Evolutionary conservation across 2,797 vertebrate genomes (phyloP), one percentile per base, ranked within the genome.

Genomic region (Helostoma temminkii): DNA sequence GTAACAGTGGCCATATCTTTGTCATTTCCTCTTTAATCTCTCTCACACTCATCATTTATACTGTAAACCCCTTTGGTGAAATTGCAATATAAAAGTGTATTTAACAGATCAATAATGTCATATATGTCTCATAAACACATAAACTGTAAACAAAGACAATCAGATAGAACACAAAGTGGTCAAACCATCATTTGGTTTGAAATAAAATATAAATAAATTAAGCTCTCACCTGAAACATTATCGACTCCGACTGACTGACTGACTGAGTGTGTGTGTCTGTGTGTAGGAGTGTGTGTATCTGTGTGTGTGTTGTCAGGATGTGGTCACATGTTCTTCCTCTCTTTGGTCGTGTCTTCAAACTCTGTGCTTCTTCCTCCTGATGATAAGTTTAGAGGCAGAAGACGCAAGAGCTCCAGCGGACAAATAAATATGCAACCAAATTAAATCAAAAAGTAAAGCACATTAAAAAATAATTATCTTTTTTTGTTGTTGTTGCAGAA

Each of bases 281-380:
- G 53, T 75, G 24, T n/a, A 47, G 45, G 34, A 53, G 16, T 53
- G 36, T 72, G 43, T 66, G 55, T 60, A 61, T 66, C 45, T 78
- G 64, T 79, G 56, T 67, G 50, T 72, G 66, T 78, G 55, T 52
- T 53, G 87, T 94, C 91, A 98, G 97, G 96, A 97, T 85, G 83
- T 89, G 87, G 87, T 87, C 79, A 79, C 74, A 82, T 50, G 81
- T 65, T 76, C 83, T 87, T 89, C 85, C 87, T 85, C 83, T 85
- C 78, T 85, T 71, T 71, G 65, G 41, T 80, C 45, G 49, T 36
- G 47, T 79, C 46, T 70, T 69, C 21, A 47, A 49, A 50, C 66
- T 41, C 55, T 43, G 47, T 37, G 91, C 47, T 86, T 93, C 86
- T 93, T 95, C 73, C 67, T 84, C 48, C 46, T 66, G 32, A 55